These are phyloP conservation scores for Heliconius sara DNA, from an alignment of 2,888 invertebrate species.

Conservation along the genomic window DNA sequence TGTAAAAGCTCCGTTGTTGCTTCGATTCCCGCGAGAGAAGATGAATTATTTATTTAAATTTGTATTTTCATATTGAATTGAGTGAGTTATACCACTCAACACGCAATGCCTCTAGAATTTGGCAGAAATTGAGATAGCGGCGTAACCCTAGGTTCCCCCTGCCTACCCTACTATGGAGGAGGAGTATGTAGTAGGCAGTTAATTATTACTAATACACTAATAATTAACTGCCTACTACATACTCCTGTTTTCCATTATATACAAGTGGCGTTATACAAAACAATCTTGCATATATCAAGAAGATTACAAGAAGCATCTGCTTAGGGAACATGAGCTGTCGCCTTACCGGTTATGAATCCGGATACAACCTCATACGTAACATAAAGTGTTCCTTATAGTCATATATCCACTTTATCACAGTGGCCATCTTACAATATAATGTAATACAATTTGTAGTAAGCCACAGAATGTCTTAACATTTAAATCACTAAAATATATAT, in stretches of 20 bases:
- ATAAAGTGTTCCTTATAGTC: background rate
- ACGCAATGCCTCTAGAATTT: too few species aligned
- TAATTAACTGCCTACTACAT: background rate
- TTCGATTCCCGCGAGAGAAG: too few species aligned
- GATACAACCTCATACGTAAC: background rate
- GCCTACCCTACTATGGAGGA: too few species aligned
- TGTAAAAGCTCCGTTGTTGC: too few species aligned
- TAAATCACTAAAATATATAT: too few species aligned
- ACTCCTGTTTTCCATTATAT: background rate
- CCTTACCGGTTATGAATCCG: conserved; percentile 5
- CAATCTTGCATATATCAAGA: background rate
- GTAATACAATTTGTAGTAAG: background rate
- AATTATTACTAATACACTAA: too few species aligned
- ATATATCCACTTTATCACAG: background rate
- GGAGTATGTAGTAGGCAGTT: too few species aligned
- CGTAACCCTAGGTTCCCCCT: too few species aligned
- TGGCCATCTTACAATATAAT: background rate
- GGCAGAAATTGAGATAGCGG: too few species aligned
- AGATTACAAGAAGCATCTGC: conserved; percentile 6
- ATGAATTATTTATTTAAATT: too few species aligned
- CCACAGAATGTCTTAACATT: background rate
- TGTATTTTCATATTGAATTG: too few species aligned
- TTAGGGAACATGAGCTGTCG: conserved; percentile 1
- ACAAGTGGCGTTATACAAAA: background rate
- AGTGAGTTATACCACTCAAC: too few species aligned